Evolutionary conservation across 2,797 vertebrate species (phyloP).

Genomic region (Sebastes cheni): DNA sequence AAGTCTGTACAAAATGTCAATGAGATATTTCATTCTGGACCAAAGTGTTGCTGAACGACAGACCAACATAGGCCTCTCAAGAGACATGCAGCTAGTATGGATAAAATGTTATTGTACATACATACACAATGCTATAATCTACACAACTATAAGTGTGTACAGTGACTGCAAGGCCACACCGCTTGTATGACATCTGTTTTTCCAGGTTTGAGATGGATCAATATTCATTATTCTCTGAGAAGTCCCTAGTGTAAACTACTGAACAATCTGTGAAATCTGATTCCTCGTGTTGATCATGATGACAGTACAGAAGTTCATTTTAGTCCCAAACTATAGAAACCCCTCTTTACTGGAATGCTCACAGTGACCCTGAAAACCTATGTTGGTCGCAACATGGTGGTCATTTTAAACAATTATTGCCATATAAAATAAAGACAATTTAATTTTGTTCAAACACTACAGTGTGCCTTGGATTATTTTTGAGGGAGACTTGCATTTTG

Average conservation of each 20-base stretch:
- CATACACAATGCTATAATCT: not conserved
- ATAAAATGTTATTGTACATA: too few relatives aligned
- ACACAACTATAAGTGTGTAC: not conserved
- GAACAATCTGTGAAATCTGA: not conserved
- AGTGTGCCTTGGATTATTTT: too few relatives aligned
- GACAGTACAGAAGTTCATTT: not conserved
- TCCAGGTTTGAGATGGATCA: not conserved
- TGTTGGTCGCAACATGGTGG: too few relatives aligned
- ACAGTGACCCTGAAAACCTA: too few relatives aligned
- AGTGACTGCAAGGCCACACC: too few relatives aligned
- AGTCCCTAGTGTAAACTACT: not conserved
- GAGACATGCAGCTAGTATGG: too few relatives aligned
- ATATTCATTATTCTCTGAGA: too few relatives aligned
- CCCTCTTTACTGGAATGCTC: not conserved
- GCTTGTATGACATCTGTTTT: not conserved
- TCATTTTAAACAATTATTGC: too few relatives aligned
- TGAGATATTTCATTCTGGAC: not conserved
- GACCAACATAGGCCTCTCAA: not conserved
- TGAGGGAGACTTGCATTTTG: too few relatives aligned
- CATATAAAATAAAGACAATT: too few relatives aligned
- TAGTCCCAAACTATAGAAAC: not conserved
- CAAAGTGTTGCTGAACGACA: not conserved
- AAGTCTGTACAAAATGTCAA: too few relatives aligned
- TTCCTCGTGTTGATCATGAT: not conserved
- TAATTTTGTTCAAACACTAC: too few relatives aligned